These are phyloP conservation scores for Actinopyga echinites DNA, from an alignment of 53 echinoderm and acorn worm genomes.

Conservation along the genomic window DNA sequence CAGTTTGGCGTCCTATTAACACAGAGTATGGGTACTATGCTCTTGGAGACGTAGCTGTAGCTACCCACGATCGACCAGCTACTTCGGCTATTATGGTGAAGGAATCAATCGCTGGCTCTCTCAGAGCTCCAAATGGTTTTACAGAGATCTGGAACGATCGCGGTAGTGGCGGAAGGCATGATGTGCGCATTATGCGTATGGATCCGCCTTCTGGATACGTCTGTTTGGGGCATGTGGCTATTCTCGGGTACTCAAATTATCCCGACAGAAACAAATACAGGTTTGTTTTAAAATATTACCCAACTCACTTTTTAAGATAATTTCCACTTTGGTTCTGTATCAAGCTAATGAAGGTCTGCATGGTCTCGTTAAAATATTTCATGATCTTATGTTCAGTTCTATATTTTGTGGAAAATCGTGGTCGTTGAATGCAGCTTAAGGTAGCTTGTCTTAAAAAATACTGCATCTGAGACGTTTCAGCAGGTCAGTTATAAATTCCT, in stretches of 20 bases:
- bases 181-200: conserved; percentile 33
- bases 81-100: conserved; percentile 4
- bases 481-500: no score
- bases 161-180: conserved; percentile 2
- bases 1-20: background rate
- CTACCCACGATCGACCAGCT: background rate
- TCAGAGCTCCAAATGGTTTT: conserved; percentile 2
- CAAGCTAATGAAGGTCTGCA: no score
- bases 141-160: conserved; percentile 29
- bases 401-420: no score
- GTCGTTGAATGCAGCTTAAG: no score
- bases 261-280: background rate
- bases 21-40: conserved; percentile 3
- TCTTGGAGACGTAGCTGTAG: background rate
- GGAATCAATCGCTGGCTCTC: background rate
- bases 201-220: background rate
- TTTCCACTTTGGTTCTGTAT: no score
- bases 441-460: no score
- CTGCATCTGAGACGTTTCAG: no score
- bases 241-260: background rate
- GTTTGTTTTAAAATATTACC: background rate
- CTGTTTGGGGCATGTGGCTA: conserved; percentile 26
- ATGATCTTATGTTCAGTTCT: no score
- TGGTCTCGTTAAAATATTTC: no score
- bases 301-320: no score